Percentiles rank a stretch among this genome's conserved stretches.
These are phyloP conservation scores for Chaitophorus viminalis DNA, from an alignment of 2,888 invertebrate species.

Conservation along the genomic window DNA sequence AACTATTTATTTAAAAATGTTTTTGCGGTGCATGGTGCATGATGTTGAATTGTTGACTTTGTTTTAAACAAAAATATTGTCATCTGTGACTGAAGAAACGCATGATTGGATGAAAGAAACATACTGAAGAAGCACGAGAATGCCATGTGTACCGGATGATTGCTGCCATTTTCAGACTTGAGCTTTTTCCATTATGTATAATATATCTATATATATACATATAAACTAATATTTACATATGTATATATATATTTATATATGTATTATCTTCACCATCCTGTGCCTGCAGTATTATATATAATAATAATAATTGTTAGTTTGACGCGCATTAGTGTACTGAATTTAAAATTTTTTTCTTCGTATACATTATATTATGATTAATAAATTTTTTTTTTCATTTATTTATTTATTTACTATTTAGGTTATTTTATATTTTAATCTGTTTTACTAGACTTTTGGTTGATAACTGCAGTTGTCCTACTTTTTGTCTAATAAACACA, in stretches of 20 bases:
- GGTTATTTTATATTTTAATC: conserved; percentile 50
- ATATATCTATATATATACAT: neutral
- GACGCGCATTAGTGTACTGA: conserved; percentile 42
- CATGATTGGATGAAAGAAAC: neutral
- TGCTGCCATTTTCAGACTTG: conserved; percentile 26
- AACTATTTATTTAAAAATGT: conserved; percentile 34
- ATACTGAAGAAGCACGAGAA: neutral
- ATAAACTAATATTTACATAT: too few relatives aligned
- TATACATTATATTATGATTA: neutral
- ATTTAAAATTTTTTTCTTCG: conserved; percentile 46
- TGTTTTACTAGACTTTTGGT: conserved; percentile 57
- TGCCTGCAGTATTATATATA: conserved; percentile 42
- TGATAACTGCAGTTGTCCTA: conserved; percentile 61
- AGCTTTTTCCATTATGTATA: conserved; percentile 28
- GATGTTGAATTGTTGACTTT: conserved; percentile 3
- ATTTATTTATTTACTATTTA: conserved; percentile 17
- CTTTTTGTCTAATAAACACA: conserved; percentile 61
- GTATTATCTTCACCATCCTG: conserved; percentile 17
- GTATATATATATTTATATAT: neutral
- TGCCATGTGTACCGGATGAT: neutral
- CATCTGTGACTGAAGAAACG: neutral
- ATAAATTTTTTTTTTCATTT: too few relatives aligned
- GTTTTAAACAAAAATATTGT: neutral
- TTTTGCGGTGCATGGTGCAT: conserved; percentile 39
- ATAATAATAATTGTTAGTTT: conserved; percentile 33